Evolutionary conservation across 2,888 invertebrate genomes (phyloP).

Genomic region (Parapristionchus giblindavisi): DNA sequence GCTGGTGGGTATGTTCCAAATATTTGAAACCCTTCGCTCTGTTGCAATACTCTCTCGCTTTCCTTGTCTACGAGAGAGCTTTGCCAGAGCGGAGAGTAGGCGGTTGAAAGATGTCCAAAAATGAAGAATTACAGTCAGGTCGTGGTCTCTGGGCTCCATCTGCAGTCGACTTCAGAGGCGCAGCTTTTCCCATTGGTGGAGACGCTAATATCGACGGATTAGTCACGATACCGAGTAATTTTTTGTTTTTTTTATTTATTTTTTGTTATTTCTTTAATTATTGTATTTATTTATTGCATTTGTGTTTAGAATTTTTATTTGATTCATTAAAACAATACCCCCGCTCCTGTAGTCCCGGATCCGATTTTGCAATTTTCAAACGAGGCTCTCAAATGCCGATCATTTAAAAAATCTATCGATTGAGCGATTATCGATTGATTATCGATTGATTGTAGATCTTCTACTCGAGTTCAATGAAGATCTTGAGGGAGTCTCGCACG

Average conservation of each 20-base stretch:
- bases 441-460: slow-evolving; percentile 54
- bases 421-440: background rate
- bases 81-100: no score
- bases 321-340: slow-evolving; percentile 18
- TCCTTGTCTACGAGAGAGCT: no score
- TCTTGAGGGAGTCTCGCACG: slow-evolving; percentile 64
- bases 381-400: no score
- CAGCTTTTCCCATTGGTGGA: slow-evolving; percentile 67
- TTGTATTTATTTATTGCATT: background rate
- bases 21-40: no score
- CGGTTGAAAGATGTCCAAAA: no score
- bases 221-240: slow-evolving; percentile 65
- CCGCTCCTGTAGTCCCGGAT: background rate
- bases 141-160: slow-evolving; percentile 63
- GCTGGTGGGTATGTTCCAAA: no score
- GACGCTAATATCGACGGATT: slow-evolving; percentile 68
- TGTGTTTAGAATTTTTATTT: no score
- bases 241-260: background rate
- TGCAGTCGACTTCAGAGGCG: slow-evolving; percentile 65
- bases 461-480: slow-evolving; percentile 60
- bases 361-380: no score
- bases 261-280: background rate
- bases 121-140: slow-evolving; percentile 50
- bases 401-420: no score
- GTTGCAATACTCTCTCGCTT: no score